Evolutionary conservation across 1,140 invertebrate genomes (phyloP), one percentile per base, ranked within the genome.

Genomic region (Wiebesia pumilae): DNA sequence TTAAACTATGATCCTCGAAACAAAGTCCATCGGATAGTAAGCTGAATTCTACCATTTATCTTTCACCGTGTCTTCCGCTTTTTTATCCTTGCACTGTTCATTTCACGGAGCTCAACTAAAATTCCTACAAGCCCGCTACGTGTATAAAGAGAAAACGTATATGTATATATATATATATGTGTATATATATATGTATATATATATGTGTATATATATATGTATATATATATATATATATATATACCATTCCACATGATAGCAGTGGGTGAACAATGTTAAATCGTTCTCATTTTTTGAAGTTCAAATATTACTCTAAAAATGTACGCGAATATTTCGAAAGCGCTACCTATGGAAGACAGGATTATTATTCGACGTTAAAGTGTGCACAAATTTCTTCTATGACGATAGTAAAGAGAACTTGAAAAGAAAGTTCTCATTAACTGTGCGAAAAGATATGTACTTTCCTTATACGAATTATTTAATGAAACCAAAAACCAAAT

Each of bases 51-150:
- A 40, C 69, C 69, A 73, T 73, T 73, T 73, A 73, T 73, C 69
- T 73, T 16, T 73, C 69, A 40, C 21, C 35, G 30, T 73, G 35
- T 73, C 69, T 73, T 40, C 14, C 24, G 33, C 69, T 73, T 40
- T 73, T 40, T 73, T 40, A 73, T 24, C 35, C 21, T 40, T 35
- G 12, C 69, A 38, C 1, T 73, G 69, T 73, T 40, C 69, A 27
- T 73, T 73, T 73, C 69, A 73, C 35, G 69, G 38, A 73, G 69
- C 35, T 73, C 69, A 73, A 73, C 69, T 40, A 73, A 73, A 73
- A 73, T 73, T 73, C 69, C 69, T 40, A 21, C 38, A 73, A 73
- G 65, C 69, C 24, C 24, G 1, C 24, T 69, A 35, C 7, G n/a
- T 67, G 21, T 67, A n/a, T 67, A n/a, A n/a, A n/a, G n/a, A n/a